Conservation (phyloP, 2,888 invertebrate species). For the Temnothorax rugatulus region DNA sequence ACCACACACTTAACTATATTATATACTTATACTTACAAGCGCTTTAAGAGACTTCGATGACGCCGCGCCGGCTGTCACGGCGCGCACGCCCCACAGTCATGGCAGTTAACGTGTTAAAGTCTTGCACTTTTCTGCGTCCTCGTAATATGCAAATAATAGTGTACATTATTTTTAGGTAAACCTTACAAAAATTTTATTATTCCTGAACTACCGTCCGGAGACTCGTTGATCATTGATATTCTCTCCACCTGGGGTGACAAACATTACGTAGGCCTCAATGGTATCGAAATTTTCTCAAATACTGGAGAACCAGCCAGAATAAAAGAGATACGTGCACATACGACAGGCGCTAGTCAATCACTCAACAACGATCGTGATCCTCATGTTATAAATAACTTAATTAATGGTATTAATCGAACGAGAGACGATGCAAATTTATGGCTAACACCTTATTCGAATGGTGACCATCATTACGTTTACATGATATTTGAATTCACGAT, state of each 20-base stretch:
- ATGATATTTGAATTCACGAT: slow-evolving; percentile 88
- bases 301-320: slow-evolving; percentile 88
- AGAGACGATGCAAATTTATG: slow-evolving; percentile 93
- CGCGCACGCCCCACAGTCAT: too few relatives aligned
- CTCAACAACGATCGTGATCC: slow-evolving; percentile 90
- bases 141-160: neutral
- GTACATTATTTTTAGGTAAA: slow-evolving; percentile 38
- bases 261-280: slow-evolving; percentile 92
- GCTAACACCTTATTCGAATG: slow-evolving; percentile 90
- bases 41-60: too few relatives aligned
- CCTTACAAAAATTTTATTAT: slow-evolving; percentile 89
- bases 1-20: too few relatives aligned
- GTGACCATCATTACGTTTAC: slow-evolving; percentile 89
- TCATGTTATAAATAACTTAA: slow-evolving; percentile 89
- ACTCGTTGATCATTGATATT: slow-evolving; percentile 90
- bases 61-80: too few relatives aligned
- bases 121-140: too few relatives aligned
- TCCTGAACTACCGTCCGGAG: slow-evolving; percentile 92
- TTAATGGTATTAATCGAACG: slow-evolving; percentile 91
- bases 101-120: too few relatives aligned
- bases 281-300: slow-evolving; percentile 91
- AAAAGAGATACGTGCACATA: slow-evolving; percentile 88
- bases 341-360: slow-evolving; percentile 89
- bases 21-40: too few relatives aligned
- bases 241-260: slow-evolving; percentile 93